Evolutionary conservation across 2,888 invertebrate species (phyloP), one percentile per base, ranked within the genome.

Genomic region (Cheilosia impressa): DNA sequence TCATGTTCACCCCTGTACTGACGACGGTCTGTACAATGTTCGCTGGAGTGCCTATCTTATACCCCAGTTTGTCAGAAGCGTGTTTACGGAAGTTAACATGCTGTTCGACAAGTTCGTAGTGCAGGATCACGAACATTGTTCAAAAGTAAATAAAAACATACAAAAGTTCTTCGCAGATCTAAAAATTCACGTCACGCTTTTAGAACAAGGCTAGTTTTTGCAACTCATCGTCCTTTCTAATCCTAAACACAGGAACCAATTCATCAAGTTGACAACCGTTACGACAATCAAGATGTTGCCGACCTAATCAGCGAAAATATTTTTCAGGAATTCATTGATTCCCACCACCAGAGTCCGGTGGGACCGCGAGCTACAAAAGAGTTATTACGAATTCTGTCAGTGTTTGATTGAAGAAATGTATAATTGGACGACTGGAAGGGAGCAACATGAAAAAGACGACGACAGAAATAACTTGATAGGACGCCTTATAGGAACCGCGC

Each of bases 301-400:
- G 45, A 38, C 57, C 80, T 81, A 85, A 81, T 85, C 85, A 85
- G 65, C 43, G 72, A 68, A 43, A 81, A 69, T 81, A 79, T 81
- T 81, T 85, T 72, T 72, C 57, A 63, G 69, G 85, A 85, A 85
- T 81, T 85, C 76, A 85, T 81, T 85, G 76, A 85, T 85, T 85
- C 81, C 85, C 81, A 85, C 85, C 76, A 85, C 9, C 2, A 31
- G 2, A 31, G 27, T 27, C 31, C 31, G 24, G 38, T 22, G 53
- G 41, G 47, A 53, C 57, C 52, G 27, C 52, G 27, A 15, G 6
- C 10, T 24, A 41, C 50, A 47, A 22, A 68, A 69, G 79, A 79
- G 62, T 57, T 81, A 69, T 80, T 83, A 65, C 69, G 65, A 79
- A 84, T 75, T 75, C 69, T 31, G 53, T 43, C 41, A 52, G 63